Base-by-base conservation (phyloP, 2,888 invertebrate species). In the Amphipyra berbera region DNA sequence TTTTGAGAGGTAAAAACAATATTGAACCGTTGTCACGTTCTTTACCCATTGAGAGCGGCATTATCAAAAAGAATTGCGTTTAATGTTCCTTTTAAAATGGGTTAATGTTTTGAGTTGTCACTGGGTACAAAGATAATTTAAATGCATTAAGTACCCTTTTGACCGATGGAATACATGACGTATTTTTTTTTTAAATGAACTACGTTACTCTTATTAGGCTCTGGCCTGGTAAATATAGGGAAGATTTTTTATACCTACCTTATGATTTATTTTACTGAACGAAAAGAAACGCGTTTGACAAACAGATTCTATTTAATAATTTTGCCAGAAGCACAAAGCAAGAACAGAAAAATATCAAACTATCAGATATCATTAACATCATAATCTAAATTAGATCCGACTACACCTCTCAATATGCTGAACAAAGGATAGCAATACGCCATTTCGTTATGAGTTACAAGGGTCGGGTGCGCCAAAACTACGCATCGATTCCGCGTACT, bases 391-490 rank as follows among this genome's bases (percentile, higher is more conserved):
- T 76, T 58, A 74, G 54, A 64, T 59, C 64, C 37, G 40, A 73
- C 60, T 50, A 69, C 75, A 76, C 70, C 69, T 61, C 73, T 73
- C 76, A 76, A 79, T 79, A 76, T 73, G 73, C 73, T 72, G 73
- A 80, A 80, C 78, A 81, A 81, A 73, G 77, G 72, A 80, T 72
- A 75, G 70, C 59, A 59, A 69, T 72, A 72, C 80, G 76, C 84
- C 79, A 83, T 87, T 86, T 69, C 76, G 80, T 83, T 86, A 86
- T 86, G 87, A 88, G 83, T 87, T 88, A 89, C 87, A 88, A 84
- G 82, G 85, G 81, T 80, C 73, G 82, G 80, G 72, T 78, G 85
- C 85, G 89, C 90, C 89, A 90, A 90, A 90, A 89, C 83, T 86
- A 88, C 87, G 85, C 88, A 79, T 86, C 85, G 87, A 84, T 86